Conservation (phyloP, 2,888 invertebrate genomes). For the Hirtodrosophila alboralis region DNA sequence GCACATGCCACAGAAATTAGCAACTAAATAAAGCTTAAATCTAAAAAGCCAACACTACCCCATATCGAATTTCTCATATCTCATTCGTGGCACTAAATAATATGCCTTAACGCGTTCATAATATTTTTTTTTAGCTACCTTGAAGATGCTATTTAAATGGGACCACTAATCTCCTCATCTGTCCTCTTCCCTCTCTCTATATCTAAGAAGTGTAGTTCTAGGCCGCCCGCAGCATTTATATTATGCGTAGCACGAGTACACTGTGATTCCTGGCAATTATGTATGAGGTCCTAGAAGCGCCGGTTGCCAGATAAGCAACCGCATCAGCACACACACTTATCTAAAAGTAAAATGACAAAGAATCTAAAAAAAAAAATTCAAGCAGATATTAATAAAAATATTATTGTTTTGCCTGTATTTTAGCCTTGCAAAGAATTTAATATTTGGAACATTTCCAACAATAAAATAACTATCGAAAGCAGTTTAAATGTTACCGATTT, state of each 20-base stretch:
- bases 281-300: constrained; percentile 58
- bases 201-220: too few relatives aligned
- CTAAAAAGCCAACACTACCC: neutral
- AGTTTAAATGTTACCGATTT: too few relatives aligned
- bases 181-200: neutral
- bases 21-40: constrained; percentile 43
- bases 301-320: constrained; percentile 55
- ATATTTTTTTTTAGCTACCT: constrained; percentile 53
- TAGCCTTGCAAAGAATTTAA: too few relatives aligned
- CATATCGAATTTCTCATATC: neutral
- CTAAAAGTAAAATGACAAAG: too few relatives aligned
- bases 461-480: too few relatives aligned
- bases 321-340: constrained; percentile 50
- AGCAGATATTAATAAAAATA: too few relatives aligned
- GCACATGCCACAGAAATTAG: constrained; percentile 55
- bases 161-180: neutral
- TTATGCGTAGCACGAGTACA: constrained; percentile 67
- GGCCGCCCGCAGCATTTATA: constrained; percentile 61
- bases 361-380: too few relatives aligned
- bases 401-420: too few relatives aligned
- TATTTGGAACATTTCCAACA: too few relatives aligned
- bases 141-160: constrained; percentile 49
- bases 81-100: constrained; percentile 54
- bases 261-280: constrained; percentile 66
- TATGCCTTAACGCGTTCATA: constrained; percentile 53